Conservation (phyloP, 2,888 invertebrate genomes). For the Uloborus plumipes region DNA sequence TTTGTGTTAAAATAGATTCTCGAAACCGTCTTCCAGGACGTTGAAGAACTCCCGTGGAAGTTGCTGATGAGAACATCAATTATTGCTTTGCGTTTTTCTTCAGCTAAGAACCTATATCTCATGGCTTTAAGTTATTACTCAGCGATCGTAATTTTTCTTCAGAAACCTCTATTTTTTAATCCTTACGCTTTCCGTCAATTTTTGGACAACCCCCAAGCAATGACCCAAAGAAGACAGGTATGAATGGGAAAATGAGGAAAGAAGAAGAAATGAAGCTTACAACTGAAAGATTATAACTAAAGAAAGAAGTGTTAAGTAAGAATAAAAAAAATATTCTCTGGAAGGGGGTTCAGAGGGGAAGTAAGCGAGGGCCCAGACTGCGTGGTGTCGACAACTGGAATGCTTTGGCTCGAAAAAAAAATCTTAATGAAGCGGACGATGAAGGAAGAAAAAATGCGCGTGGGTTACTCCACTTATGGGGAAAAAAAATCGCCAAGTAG, state of each 20-base stretch:
- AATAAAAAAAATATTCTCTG: slow-evolving; percentile 16
- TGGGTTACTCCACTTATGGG: slow-evolving; percentile 32
- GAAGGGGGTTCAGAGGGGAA: slow-evolving; percentile 10
- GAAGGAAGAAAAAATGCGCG: background rate
- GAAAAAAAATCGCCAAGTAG: background rate
- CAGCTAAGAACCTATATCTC: too few relatives aligned
- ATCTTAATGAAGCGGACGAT: slow-evolving; percentile 58
- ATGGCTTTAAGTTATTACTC: too few relatives aligned
- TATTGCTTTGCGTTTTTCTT: too few relatives aligned
- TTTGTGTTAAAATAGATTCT: too few relatives aligned
- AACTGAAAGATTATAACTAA: slow-evolving; percentile 27
- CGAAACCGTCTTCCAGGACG: too few relatives aligned
- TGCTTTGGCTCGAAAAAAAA: slow-evolving; percentile 49
- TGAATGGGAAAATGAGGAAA: slow-evolving; percentile 33
- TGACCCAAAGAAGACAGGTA: slow-evolving; percentile 59
- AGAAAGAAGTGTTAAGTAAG: slow-evolving; percentile 46
- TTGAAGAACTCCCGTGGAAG: too few relatives aligned
- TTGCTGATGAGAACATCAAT: too few relatives aligned
- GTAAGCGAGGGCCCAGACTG: slow-evolving; percentile 48
- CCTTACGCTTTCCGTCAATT: slow-evolving; percentile 2
- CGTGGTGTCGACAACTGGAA: slow-evolving; percentile 63
- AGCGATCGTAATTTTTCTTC: too few relatives aligned
- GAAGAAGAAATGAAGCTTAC: slow-evolving; percentile 19
- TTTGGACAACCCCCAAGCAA: slow-evolving; percentile 37
- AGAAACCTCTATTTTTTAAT: too few relatives aligned